Evolutionary conservation across 2,113 vertebrate species (phyloP).

Genomic region (Propithecus coquereli): DNA sequence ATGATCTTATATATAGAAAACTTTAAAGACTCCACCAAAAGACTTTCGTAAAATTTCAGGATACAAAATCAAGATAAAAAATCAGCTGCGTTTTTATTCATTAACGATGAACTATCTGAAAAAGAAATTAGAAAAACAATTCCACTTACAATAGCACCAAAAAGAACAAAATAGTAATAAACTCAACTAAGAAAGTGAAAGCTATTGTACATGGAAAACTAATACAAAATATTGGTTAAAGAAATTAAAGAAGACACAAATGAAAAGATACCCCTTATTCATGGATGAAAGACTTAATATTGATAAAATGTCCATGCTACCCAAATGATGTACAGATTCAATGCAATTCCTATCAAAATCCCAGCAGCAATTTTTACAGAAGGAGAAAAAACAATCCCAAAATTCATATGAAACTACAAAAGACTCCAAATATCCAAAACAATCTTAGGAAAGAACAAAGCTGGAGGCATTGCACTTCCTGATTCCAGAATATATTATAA

Average conservation of each 20-base stretch:
- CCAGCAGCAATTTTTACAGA: neutral
- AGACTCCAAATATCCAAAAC: neutral
- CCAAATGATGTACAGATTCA: neutral
- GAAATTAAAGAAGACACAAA: neutral
- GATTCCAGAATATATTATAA: neutral
- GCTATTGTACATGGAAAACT: neutral
- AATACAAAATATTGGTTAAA: neutral
- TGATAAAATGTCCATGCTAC: neutral
- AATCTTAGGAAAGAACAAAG: neutral
- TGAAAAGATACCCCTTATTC: neutral
- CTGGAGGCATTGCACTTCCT: neutral
- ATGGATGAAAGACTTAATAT: neutral
- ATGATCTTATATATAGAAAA: neutral
- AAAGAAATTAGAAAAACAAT: neutral
- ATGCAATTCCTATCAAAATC: neutral
- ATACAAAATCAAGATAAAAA: neutral
- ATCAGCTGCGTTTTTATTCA: neutral
- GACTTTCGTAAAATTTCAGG: neutral
- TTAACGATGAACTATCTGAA: neutral
- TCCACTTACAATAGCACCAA: neutral
- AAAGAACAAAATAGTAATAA: neutral
- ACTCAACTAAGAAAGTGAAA: neutral
- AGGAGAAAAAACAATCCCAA: neutral
- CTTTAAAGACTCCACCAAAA: neutral
- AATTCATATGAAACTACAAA: neutral